phyloP scores from a whole-genome alignment of 1,140 invertebrate species.

The Drosophila varians region DNA sequence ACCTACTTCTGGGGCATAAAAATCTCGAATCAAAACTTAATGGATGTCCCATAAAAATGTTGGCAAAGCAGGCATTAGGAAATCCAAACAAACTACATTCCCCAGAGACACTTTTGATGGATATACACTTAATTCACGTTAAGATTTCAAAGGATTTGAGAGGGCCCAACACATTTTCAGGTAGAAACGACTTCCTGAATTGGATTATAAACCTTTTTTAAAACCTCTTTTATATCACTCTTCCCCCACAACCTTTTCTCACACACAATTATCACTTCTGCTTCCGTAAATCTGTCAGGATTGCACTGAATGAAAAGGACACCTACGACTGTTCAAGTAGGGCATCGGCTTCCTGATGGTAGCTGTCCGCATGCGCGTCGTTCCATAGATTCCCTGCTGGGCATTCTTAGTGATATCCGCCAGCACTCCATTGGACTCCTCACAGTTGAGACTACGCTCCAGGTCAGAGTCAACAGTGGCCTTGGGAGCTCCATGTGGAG shows the following conservation, averaged over 20 bases:
- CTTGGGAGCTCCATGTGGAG: conserved; percentile 25
- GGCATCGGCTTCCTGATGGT: conserved; percentile 80
- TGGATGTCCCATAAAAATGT: conserved; percentile 28
- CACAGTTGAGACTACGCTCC: conserved; percentile 35
- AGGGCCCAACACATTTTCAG: too few species aligned
- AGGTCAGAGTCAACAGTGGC: conserved; percentile 56
- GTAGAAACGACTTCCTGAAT: background rate
- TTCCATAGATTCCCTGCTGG: conserved; percentile 70
- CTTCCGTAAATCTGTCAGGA: background rate
- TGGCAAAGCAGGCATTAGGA: conserved; percentile 9
- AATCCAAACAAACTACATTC: conserved; percentile 2
- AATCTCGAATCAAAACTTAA: conserved; percentile 19
- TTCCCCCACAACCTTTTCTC: background rate
- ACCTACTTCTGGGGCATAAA: conserved; percentile 31
- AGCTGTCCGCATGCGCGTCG: conserved; percentile 77
- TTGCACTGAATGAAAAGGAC: conserved; percentile 7
- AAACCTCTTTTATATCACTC: background rate
- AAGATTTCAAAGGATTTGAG: too few species aligned
- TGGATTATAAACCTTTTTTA: background rate
- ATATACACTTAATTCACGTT: background rate
- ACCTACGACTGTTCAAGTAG: conserved; percentile 81
- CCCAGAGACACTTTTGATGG: background rate
- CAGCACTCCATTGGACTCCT: conserved; percentile 31
- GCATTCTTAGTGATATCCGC: conserved; percentile 59
- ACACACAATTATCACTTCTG: background rate